These are phyloP conservation scores for Microcebus murinus DNA, from an alignment of 2,113 vertebrate species.

Conservation along the genomic window DNA sequence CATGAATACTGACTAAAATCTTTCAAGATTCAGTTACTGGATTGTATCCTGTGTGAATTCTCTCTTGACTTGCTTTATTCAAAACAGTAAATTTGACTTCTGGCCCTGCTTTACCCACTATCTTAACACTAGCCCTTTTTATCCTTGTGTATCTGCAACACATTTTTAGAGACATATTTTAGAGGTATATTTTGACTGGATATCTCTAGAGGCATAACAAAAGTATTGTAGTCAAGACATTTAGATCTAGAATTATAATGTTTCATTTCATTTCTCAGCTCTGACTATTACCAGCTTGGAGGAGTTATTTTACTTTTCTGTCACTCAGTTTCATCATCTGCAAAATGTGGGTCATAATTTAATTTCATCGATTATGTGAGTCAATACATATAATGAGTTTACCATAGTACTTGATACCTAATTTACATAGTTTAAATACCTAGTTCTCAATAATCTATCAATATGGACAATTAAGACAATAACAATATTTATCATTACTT, in stretches of 20 bases:
- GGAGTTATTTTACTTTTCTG: background rate
- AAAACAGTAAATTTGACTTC: background rate
- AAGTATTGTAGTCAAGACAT: background rate
- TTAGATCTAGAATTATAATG: background rate
- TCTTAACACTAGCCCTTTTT: background rate
- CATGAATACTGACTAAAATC: background rate
- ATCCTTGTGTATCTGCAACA: background rate
- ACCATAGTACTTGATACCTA: background rate
- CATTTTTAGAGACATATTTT: background rate
- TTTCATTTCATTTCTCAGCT: background rate
- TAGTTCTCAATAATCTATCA: background rate
- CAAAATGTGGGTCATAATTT: background rate
- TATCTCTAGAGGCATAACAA: background rate
- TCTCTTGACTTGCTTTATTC: background rate
- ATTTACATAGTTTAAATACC: background rate
- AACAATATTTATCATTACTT: background rate
- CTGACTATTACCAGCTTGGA: background rate
- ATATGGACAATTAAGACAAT: background rate
- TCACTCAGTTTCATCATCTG: background rate
- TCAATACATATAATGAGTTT: background rate
- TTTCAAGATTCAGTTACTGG: background rate
- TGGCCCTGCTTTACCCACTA: background rate
- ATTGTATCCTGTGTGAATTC: background rate
- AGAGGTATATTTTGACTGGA: background rate
- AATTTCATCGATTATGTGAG: background rate